A percentile compares a stretch with the other conserved stretches of the same genome.
Conservation (phyloP, 2,113 vertebrate species). For the Gobius niger region DNA sequence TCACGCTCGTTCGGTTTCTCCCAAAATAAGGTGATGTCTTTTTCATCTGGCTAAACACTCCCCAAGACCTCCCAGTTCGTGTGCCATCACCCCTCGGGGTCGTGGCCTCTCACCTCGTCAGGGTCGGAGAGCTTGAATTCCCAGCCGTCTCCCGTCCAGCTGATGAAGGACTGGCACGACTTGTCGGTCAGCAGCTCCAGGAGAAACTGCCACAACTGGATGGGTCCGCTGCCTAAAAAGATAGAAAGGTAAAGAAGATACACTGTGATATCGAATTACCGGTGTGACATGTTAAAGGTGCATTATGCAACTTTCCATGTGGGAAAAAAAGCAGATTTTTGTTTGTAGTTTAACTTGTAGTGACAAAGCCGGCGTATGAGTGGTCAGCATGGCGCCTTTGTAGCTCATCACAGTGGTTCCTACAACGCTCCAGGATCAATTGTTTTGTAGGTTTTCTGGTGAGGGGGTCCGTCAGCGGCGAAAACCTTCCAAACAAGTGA, state of each 20-base stretch:
- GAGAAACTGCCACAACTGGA: conserved; percentile 99
- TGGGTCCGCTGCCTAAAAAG: conserved; percentile 91
- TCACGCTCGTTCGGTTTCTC: not conserved
- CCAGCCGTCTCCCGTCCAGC: conserved; percentile 99
- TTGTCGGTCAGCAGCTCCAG: conserved; percentile 98
- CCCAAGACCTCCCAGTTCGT: conserved; percentile 61
- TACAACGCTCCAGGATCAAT: too few relatives aligned
- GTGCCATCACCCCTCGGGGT: conserved; percentile 46
- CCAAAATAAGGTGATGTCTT: conserved; percentile 44
- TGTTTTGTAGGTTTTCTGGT: too few relatives aligned
- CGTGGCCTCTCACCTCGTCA: conserved; percentile 88
- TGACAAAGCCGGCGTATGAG: too few relatives aligned
- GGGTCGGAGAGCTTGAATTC: conserved; percentile 99
- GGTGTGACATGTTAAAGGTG: too few relatives aligned
- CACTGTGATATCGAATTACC: not conserved
- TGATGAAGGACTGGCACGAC: conserved; percentile 99
- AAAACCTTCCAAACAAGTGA: too few relatives aligned
- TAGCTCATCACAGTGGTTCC: too few relatives aligned
- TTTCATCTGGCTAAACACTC: conserved; percentile 66
- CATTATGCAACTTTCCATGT: too few relatives aligned
- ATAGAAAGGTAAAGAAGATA: conserved; percentile 44
- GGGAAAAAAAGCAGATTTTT: too few relatives aligned
- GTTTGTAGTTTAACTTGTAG: too few relatives aligned
- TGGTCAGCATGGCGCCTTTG: too few relatives aligned
- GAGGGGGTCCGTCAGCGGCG: too few relatives aligned